Evolutionary conservation across 2,113 vertebrate genomes (phyloP), one percentile per base, ranked within the genome.

Genomic region (Phasianus colchicus): DNA sequence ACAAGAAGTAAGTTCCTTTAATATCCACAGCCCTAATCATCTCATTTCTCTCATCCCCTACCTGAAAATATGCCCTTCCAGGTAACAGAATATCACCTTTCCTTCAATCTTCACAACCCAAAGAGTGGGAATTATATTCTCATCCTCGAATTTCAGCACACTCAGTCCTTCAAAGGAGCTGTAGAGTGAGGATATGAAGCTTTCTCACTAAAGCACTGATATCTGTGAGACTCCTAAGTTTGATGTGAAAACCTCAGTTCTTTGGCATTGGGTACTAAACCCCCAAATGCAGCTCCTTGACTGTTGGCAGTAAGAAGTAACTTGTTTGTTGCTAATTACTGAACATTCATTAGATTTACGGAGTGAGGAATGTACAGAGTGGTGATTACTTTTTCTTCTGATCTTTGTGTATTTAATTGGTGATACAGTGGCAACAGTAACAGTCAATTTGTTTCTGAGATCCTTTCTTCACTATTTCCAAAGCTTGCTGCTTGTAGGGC

Each of bases 381-480:
- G 67, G 81, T 25, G 63, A 83, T 74, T 88, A 90, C 47, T 80
- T 87, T 84, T 92, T 52, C 83, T 93, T 61, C 54, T 96, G 92
- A 95, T 77, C 85, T 91, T 96, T 96, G 57, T 43, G 66, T 86
- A 88, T 67, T 30, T 66, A 66, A 91, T 43, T 87, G 63, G 55
- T 52, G 91, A 76, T 89, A 24, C 78, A 65, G 24, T 91, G 75
- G 69, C 40, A 15, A 11, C 15, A 43, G 36, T 3, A 9, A 52
- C 11, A 67, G 86, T 21, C 86, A n/a, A 76, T 92, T 94, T 83
- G 60, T 50, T 90, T 84, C 64, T 72, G 64, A 79, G 72, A 80
- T 38, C 42, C 43, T 93, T 89, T 50, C 48, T 88, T 88, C 90
- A 84, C 91, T 94, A 88, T 93, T 95, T 88, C 89, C 89, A 86